A percentile compares a stretch with the other conserved stretches of the same genome.
Conservation (phyloP, 2,797 vertebrate species). For the Chloroceryle amazona region DNA sequence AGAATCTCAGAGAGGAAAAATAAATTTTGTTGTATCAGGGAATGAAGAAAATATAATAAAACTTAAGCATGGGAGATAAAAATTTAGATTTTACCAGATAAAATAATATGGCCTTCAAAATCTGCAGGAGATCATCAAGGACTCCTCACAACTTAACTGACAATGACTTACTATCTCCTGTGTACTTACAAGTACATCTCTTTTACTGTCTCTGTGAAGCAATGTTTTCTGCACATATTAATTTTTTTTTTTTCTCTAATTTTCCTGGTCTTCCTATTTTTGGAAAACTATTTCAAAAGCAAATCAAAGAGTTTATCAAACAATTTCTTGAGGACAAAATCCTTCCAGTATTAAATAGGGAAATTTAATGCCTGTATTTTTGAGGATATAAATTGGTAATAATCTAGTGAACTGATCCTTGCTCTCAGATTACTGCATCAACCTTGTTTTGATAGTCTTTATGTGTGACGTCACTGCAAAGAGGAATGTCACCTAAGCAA, state of each 20-base stretch:
- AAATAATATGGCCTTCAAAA: background rate
- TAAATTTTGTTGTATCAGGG: background rate
- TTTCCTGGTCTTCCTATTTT: background rate
- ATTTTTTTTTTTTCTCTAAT: background rate
- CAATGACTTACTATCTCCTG: background rate
- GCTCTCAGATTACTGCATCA: conserved; percentile 16
- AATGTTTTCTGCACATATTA: background rate
- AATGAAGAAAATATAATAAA: background rate
- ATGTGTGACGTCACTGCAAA: conserved; percentile 9
- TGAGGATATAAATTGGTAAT: conserved; percentile 12
- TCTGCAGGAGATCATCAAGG: background rate
- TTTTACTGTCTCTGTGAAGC: background rate
- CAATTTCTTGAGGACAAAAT: background rate
- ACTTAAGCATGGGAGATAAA: background rate
- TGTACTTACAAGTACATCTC: background rate
- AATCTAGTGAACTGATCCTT: background rate
- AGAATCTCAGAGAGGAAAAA: background rate
- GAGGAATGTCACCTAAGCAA: conserved; percentile 62
- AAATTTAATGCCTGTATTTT: background rate
- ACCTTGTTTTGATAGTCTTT: conserved; percentile 13
- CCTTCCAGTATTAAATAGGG: background rate
- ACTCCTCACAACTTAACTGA: background rate
- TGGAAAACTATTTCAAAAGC: conserved; percentile 13
- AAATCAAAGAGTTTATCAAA: background rate
- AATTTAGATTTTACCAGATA: background rate